phyloP scores from a whole-genome alignment of 2,888 invertebrate species.

The Uloborus plumipes region DNA sequence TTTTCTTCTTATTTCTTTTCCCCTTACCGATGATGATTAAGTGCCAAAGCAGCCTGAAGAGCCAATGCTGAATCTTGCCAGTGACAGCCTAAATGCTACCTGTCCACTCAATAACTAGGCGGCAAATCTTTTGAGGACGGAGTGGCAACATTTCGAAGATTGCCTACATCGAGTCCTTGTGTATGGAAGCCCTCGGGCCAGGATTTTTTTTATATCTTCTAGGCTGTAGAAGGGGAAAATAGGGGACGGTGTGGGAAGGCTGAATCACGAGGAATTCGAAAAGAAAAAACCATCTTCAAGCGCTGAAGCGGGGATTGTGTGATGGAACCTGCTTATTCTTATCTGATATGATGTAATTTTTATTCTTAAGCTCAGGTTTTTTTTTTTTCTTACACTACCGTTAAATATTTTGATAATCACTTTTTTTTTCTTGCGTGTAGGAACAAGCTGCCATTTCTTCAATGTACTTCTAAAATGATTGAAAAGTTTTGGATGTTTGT shows the following conservation, averaged over 20 bases:
- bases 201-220: neutral
- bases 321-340: neutral
- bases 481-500: no score
- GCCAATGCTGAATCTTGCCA: conserved; percentile 2
- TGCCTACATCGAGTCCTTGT: conserved; percentile 11
- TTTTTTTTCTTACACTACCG: no score
- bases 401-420: no score
- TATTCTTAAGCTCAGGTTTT: no score
- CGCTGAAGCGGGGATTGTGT: neutral
- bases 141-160: conserved; percentile 44
- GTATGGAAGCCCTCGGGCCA: neutral
- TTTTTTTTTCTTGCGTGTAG: no score
- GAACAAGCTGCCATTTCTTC: no score
- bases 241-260: no score
- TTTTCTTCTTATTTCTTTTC: neutral
- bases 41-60: conserved; percentile 27
- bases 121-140: conserved; percentile 48
- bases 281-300: neutral
- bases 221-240: neutral
- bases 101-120: conserved; percentile 59
- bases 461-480: no score
- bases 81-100: conserved; percentile 58
- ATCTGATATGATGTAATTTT: no score
- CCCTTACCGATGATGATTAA: conserved; percentile 44
- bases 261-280: no score